Conservation (phyloP, 2,888 invertebrate species). For the Physocephala rufipes region DNA sequence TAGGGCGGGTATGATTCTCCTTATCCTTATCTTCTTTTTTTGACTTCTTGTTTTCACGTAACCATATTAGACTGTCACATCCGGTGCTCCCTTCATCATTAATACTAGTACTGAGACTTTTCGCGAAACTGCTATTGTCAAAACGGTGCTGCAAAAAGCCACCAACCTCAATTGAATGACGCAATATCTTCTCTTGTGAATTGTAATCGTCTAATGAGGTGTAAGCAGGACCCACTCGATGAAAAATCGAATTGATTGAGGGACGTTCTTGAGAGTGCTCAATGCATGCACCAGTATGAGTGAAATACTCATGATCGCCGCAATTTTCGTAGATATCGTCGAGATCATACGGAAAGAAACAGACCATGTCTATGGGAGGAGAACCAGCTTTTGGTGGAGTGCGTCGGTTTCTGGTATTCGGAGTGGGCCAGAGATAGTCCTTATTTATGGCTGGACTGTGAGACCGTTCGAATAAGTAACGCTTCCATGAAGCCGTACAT, state of each 20-base stretch:
- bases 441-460: slow-evolving; percentile 61
- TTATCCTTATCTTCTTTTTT: slow-evolving; percentile 42
- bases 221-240: slow-evolving; percentile 58
- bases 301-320: slow-evolving; percentile 65
- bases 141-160: slow-evolving; percentile 56
- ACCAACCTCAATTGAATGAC: slow-evolving; percentile 46
- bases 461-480: slow-evolving; percentile 60
- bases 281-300: slow-evolving; percentile 60
- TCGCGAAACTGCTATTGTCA: slow-evolving; percentile 62
- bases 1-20: slow-evolving; percentile 38
- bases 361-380: slow-evolving; percentile 53
- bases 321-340: slow-evolving; percentile 65
- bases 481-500: slow-evolving; percentile 51
- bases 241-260: slow-evolving; percentile 63
- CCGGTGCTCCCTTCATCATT: slow-evolving; percentile 49
- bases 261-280: slow-evolving; percentile 57
- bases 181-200: slow-evolving; percentile 41
- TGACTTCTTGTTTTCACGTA: slow-evolving; percentile 47
- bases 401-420: slow-evolving; percentile 60
- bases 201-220: slow-evolving; percentile 61
- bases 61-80: slow-evolving; percentile 43
- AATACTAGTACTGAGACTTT: slow-evolving; percentile 59
- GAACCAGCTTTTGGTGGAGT: slow-evolving; percentile 58
- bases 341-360: slow-evolving; percentile 65
- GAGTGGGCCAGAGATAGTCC: slow-evolving; percentile 22